Evolutionary conservation across 2,113 vertebrate species (phyloP).

Genomic region (Clarias batrachus): DNA sequence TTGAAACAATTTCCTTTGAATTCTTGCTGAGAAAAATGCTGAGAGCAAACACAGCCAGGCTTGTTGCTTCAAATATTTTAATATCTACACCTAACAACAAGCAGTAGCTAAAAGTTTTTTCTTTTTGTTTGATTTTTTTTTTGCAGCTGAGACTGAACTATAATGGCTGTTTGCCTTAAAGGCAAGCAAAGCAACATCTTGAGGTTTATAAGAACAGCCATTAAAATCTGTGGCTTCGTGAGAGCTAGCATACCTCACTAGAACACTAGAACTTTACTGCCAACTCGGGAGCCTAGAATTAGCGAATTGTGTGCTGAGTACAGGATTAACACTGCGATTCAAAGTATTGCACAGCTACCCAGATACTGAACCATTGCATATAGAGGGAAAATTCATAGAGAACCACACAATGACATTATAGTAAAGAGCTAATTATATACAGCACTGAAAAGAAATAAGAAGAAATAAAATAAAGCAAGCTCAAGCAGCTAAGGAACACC

Average conservation of each 20-base stretch:
- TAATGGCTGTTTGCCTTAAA: conserved; percentile 57
- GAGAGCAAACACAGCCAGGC: conserved; percentile 67
- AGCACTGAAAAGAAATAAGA: conserved; percentile 61
- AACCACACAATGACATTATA: conserved; percentile 45
- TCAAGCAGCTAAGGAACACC: conserved; percentile 52
- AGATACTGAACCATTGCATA: conserved; percentile 68
- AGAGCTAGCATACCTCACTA: background rate
- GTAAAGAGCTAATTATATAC: conserved; percentile 65
- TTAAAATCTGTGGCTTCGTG: conserved; percentile 21
- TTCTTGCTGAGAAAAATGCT: conserved; percentile 18
- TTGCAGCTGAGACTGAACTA: conserved; percentile 46
- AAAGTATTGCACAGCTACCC: conserved; percentile 77
- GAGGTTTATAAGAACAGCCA: conserved; percentile 53
- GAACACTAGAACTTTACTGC: conserved; percentile 1
- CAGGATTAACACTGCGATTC: conserved; percentile 44
- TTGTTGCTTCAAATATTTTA: conserved; percentile 35
- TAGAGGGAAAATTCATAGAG: conserved; percentile 56
- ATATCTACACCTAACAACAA: conserved; percentile 47
- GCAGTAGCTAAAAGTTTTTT: conserved; percentile 47
- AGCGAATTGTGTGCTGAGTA: conserved; percentile 49
- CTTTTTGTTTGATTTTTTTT: conserved; percentile 12
- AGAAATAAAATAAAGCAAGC: conserved; percentile 61
- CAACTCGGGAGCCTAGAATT: conserved; percentile 5
- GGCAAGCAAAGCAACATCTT: conserved; percentile 66
- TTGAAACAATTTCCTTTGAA: conserved; percentile 37